Base-by-base conservation (phyloP, 2,888 invertebrate genomes). In the Halictus ligatus region DNA sequence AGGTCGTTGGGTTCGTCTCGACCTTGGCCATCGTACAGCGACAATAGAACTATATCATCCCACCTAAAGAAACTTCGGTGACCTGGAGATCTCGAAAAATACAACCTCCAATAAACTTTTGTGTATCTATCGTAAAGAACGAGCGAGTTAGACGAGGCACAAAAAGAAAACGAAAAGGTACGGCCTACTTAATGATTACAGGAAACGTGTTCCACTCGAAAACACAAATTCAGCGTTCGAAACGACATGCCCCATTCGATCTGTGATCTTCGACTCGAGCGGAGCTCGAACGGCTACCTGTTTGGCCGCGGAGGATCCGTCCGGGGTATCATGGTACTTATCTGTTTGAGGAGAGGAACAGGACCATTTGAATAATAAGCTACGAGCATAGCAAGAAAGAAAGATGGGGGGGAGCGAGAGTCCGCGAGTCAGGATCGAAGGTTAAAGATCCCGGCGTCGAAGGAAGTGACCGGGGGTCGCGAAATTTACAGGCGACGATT, bases 401-500 rank as follows among this genome's bases (percentile, higher is more conserved):
- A 54, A 54, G 12, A 60, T 13, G 13, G 25, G 25, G 13, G 25
- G 60, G 25, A 1, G n/a, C n/a, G n/a, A n/a, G n/a, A 25, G 25
- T 67, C 21, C 40, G 21, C 40, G 69, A 35, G 69, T 6, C 35
- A 67, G 67, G 69, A 69, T 69, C 69, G 40, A 40, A 69, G 69
- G 69, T 69, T 40, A 69, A 35, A 69, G 69, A 40, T 69, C 69
- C 21, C 4, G 21, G 40, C 35, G 69, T 35, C 35, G 29, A 21
- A 40, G 48, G 6, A 67, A 35, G 48, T n/a, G 21, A 50, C 58
- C 25, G 35, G 48, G 46, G 25, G 75, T 2, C 35, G 46, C n/a
- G 40, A 72, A 58, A 81, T 81, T 81, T 79, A 81, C 79, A 58
- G 60, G 58, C 71, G 35, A 71, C 80, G 2, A 43, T n/a, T 25